Conservation (phyloP, 2,888 invertebrate genomes). For the Imbricaverruca yamaguchii region DNA sequence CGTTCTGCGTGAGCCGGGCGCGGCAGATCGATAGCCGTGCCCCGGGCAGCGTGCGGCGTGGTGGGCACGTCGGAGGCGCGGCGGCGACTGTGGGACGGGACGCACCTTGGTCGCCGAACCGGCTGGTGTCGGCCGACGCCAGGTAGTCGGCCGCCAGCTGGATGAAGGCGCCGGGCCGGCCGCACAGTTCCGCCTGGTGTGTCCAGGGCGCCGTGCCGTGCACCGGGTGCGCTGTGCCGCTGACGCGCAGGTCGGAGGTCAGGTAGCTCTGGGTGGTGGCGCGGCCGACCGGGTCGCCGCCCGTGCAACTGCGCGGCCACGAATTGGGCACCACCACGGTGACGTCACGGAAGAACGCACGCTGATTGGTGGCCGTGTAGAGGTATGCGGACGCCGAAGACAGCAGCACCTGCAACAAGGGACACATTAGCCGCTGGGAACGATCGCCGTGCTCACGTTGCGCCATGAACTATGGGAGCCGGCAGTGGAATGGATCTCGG, state of each 20-base stretch:
- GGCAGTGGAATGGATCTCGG: neutral
- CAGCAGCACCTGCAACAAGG: conserved; percentile 46
- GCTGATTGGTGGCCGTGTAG: conserved; percentile 51
- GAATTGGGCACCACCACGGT: conserved; percentile 53
- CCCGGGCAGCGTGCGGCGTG: too few species aligned
- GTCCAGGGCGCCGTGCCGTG: conserved; percentile 52
- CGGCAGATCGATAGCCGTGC: too few species aligned
- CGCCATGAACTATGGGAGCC: neutral
- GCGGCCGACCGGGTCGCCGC: conserved; percentile 37
- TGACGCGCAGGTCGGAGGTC: conserved; percentile 45
- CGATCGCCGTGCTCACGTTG: neutral
- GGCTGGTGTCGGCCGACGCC: neutral
- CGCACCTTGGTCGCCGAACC: neutral
- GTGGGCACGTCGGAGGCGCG: too few species aligned
- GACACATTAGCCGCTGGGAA: neutral
- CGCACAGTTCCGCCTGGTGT: conserved; percentile 54
- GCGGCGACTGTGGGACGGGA: too few species aligned
- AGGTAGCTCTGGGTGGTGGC: conserved; percentile 36
- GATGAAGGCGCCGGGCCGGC: conserved; percentile 52
- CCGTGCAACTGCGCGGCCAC: conserved; percentile 47
- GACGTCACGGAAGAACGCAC: conserved; percentile 51
- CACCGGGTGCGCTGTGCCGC: conserved; percentile 46
- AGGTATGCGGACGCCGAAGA: conserved; percentile 51
- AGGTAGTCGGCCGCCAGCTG: conserved; percentile 39
- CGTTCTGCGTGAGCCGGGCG: too few species aligned